These are phyloP conservation scores for Sakesphorus luctuosus DNA, from an alignment of 2,113 vertebrate species.

Conservation along the genomic window DNA sequence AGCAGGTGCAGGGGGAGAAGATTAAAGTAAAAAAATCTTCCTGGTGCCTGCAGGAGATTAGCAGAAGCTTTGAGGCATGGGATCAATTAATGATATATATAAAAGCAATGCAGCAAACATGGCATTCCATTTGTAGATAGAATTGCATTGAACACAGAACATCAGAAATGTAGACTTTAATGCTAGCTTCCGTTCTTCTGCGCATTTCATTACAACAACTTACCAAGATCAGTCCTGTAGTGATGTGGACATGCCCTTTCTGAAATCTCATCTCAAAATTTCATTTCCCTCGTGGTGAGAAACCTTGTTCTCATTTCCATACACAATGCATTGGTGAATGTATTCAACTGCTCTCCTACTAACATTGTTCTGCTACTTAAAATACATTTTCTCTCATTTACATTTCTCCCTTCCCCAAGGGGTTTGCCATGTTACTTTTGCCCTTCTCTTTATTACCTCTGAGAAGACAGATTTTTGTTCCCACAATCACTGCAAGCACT, in stretches of 20 bases:
- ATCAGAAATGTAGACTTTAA: background rate
- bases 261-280: background rate
- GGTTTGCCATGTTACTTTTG: background rate
- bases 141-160: background rate
- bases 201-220: background rate
- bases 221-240: background rate
- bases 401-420: background rate
- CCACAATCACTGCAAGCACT: background rate
- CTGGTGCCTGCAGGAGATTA: background rate
- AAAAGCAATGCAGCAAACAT: background rate
- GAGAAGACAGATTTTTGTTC: background rate
- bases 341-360: background rate
- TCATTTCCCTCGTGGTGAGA: background rate
- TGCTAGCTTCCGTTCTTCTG: background rate
- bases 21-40: background rate
- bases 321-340: background rate
- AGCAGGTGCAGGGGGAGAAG: background rate
- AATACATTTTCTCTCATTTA: background rate
- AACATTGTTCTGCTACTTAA: background rate
- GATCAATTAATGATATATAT: background rate
- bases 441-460: background rate
- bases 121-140: background rate
- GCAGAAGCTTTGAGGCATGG: background rate
- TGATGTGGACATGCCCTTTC: background rate
- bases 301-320: background rate